Percentiles rank a stretch among this genome's conserved stretches.
Conservation (phyloP, 2,797 vertebrate genomes). For the Falco rusticolus region DNA sequence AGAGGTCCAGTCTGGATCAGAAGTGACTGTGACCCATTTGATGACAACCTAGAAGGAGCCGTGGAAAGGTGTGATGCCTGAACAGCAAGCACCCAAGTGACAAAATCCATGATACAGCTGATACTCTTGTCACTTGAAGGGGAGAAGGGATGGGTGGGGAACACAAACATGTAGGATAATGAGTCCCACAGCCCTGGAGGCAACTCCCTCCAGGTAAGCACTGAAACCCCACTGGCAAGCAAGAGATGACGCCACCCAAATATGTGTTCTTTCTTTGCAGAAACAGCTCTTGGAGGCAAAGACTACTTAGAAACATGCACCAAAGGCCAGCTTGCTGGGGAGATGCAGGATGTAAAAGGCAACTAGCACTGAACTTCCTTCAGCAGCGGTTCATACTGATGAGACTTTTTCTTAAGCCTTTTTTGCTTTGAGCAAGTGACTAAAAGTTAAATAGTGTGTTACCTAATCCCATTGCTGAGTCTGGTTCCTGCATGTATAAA, state of each 20-base stretch:
- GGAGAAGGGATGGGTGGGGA: background rate
- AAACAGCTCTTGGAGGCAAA: background rate
- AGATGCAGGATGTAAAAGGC: background rate
- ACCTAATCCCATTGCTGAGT: background rate
- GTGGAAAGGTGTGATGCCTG: background rate
- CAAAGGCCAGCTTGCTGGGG: background rate
- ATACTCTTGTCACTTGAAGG: background rate
- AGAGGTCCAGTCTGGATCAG: background rate
- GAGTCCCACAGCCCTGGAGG: background rate
- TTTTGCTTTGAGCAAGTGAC: background rate
- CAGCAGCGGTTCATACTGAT: fast-evolving
- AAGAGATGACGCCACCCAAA: background rate
- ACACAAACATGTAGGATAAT: background rate
- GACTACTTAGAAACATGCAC: background rate
- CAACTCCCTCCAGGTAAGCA: background rate
- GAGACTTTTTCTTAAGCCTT: background rate
- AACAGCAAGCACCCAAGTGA: background rate
- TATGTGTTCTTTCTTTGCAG: background rate
- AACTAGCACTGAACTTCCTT: background rate
- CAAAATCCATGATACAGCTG: background rate
- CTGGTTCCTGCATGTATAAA: background rate
- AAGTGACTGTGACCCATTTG: background rate
- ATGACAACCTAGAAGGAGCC: background rate
- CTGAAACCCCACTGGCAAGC: background rate
- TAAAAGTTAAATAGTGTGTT: background rate